Base-by-base conservation (phyloP, 2,888 invertebrate species). In the Volucella inflata region DNA sequence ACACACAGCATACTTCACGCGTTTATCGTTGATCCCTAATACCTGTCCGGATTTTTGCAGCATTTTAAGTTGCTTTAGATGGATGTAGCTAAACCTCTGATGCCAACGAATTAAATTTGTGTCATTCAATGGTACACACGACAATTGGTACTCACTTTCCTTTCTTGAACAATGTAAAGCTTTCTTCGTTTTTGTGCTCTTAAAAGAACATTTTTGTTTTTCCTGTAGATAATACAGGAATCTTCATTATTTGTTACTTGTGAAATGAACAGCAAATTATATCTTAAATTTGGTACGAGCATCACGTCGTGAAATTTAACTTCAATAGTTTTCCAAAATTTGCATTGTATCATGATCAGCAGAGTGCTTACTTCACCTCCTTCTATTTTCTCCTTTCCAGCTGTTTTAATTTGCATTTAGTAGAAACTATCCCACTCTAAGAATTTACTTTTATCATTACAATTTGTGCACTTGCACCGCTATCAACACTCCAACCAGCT, bases 361-460 rank as follows among this genome's bases (percentile, higher is more conserved):
- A 71, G 51, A 51, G n/a, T 57, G 9, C 57, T 65, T 8, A 14
- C 21, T 12, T 59, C 71, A 53, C 36, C 42, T 21, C 72, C 38
- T 42, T 62, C 48, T 9, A 60, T 17, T 8, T 16, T 8, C 42
- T 62, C 42, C 11, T 38, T 46, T 42, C 70, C 62, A 36, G 71
- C 78, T 10, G 71, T 71, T 40, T 71, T 51, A 30, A 78, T 78
- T 44, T 14, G 10, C 17, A 17, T 30, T 11, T 8, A 17, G 48
- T 59, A n/a, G 4, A 16, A n/a, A n/a, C 17, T 42, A 51, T 40
- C 6, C 53, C 50, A 67, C 30, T 67, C 16, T 11, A 48, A 16
- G 40, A 76, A 76, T 40, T 76, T 68, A 10, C 14, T 71, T 36
- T 57, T 71, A 16, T 71, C 57, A 40, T 71, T 78, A 40, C 55